A percentile compares a stretch with the other conserved stretches of the same genome.
Evolutionary conservation across 2,888 invertebrate species (phyloP).

Genomic region (Gortyna flavago): DNA sequence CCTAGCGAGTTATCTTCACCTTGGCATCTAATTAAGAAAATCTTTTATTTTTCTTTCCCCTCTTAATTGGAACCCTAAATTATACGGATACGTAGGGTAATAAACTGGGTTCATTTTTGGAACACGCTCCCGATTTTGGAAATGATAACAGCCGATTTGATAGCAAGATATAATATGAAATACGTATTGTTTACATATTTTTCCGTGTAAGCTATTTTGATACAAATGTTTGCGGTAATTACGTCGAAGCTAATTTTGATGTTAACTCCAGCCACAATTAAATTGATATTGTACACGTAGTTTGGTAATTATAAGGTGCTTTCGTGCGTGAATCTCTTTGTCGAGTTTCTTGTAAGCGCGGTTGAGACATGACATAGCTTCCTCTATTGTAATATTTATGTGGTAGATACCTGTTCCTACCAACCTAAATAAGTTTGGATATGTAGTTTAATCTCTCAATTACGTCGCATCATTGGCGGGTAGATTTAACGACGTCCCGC

Average conservation of each 20-base stretch:
- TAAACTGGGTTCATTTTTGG: conserved; percentile 64
- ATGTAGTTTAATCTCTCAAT: conserved; percentile 69
- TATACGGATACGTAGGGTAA: conserved; percentile 70
- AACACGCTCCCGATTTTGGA: conserved; percentile 57
- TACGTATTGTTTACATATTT: conserved; percentile 53
- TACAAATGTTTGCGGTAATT: conserved; percentile 50
- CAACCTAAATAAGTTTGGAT: not conserved
- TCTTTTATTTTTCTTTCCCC: conserved; percentile 72
- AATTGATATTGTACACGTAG: conserved; percentile 46
- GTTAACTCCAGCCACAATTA: conserved; percentile 39
- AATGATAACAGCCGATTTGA: conserved; percentile 59
- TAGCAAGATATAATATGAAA: conserved; percentile 55
- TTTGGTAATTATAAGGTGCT: conserved; percentile 53
- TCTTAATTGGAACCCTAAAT: conserved; percentile 73
- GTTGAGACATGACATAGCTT: conserved; percentile 2
- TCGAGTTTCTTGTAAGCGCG: conserved; percentile 32
- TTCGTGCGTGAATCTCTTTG: conserved; percentile 56
- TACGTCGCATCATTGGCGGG: conserved; percentile 69
- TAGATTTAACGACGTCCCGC: conserved; percentile 75
- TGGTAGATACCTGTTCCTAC: not conserved
- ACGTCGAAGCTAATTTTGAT: conserved; percentile 39
- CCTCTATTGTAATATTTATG: conserved; percentile 15
- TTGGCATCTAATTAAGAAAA: conserved; percentile 85
- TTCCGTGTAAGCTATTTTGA: conserved; percentile 43
- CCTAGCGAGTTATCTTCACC: conserved; percentile 85